These are phyloP conservation scores for Sorex fumeus DNA, from an alignment of 2,113 vertebrate genomes.

Conservation along the genomic window DNA sequence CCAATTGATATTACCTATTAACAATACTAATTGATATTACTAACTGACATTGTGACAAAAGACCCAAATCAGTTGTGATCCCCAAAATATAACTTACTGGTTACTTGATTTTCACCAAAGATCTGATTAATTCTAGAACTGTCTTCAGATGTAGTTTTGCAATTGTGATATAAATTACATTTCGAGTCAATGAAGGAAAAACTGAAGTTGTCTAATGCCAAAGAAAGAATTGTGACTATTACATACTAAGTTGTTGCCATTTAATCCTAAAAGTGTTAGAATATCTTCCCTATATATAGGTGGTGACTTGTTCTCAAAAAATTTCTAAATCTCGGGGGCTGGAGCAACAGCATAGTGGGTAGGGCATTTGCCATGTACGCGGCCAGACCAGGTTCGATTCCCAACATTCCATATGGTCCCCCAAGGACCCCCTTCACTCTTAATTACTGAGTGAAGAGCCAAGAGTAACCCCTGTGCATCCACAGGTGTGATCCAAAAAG, in stretches of 20 bases:
- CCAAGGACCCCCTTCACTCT: no score
- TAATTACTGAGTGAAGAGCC: no score
- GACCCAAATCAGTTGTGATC: not conserved
- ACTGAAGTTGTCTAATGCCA: not conserved
- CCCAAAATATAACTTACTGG: not conserved
- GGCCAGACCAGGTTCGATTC: no score
- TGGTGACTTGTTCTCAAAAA: not conserved
- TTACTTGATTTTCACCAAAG: conserved; percentile 44
- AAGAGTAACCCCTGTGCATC: no score
- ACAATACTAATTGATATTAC: not conserved
- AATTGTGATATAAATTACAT: conserved; percentile 1
- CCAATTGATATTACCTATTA: not conserved
- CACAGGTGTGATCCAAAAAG: no score
- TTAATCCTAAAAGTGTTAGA: not conserved
- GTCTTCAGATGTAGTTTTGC: not conserved
- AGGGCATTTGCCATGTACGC: no score
- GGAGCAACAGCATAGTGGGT: no score
- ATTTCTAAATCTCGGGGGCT: no score
- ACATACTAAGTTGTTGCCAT: not conserved
- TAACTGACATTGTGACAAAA: not conserved
- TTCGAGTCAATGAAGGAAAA: not conserved
- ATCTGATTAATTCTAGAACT: not conserved
- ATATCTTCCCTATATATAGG: not conserved
- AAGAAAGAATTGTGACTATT: not conserved
- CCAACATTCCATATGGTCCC: no score